Conservation (phyloP, 2,113 vertebrate species). For the Odocoileus virginianus region DNA sequence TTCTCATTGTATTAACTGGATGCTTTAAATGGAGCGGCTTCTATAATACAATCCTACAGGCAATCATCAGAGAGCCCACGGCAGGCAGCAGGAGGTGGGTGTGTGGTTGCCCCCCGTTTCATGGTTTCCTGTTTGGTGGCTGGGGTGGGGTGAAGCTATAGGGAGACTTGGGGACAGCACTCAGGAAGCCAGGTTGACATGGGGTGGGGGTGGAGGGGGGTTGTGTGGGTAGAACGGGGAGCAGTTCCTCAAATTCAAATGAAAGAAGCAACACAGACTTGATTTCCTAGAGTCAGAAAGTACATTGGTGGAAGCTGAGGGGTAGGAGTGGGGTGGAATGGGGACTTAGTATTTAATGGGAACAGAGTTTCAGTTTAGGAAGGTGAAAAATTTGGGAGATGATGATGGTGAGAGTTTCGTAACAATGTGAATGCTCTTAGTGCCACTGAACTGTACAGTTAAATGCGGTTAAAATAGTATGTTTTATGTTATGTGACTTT, state of each 20-base stretch:
- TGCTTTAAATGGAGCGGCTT: constrained; percentile 35
- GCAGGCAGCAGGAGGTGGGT: constrained; percentile 1
- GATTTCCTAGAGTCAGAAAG: background rate
- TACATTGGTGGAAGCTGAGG: background rate
- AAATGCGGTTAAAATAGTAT: background rate
- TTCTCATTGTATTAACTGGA: constrained; percentile 60
- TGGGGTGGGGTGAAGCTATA: background rate
- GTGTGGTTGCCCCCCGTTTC: constrained; percentile 10
- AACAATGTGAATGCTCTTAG: background rate
- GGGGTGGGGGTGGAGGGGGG: constrained; percentile 7
- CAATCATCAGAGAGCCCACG: constrained; percentile 37
- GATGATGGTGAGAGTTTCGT: background rate
- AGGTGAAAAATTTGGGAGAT: background rate
- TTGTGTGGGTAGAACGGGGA: constrained; percentile 24
- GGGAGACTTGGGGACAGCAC: constrained; percentile 27
- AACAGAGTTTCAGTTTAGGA: background rate
- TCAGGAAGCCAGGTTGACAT: background rate
- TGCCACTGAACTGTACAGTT: background rate
- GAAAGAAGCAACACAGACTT: background rate
- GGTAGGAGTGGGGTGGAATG: background rate
- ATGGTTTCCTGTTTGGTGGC: constrained; percentile 63
- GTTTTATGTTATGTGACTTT: background rate
- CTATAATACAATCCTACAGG: constrained; percentile 46
- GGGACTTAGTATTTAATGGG: background rate
- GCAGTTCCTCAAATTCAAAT: constrained; percentile 33